Conservation (phyloP, 92 coral and sea anemone species). For the Chrysogorgia sp. region DNA sequence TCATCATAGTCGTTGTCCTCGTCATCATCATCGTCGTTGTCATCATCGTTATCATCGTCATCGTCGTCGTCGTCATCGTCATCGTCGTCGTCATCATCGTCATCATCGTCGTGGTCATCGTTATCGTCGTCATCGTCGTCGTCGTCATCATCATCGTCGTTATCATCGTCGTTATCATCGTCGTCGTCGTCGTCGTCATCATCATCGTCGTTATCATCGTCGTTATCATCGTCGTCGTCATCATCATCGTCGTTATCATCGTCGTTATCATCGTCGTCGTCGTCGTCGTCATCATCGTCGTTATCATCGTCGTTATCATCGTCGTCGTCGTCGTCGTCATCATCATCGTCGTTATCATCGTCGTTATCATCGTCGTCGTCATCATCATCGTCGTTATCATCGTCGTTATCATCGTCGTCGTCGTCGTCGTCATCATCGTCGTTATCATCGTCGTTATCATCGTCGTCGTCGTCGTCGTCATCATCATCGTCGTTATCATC, state of each 20-base stretch:
- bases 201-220: neutral
- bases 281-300: neutral
- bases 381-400: neutral
- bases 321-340: neutral
- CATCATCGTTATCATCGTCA: neutral
- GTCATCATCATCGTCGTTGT: neutral
- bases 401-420: neutral
- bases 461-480: too few relatives aligned
- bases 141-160: neutral
- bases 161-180: neutral
- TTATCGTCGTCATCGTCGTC: neutral
- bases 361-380: neutral
- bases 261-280: neutral
- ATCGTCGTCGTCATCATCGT: too few relatives aligned
- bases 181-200: neutral
- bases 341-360: neutral
- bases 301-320: neutral
- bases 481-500: too few relatives aligned
- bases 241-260: neutral
- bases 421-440: too few relatives aligned
- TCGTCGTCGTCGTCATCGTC: neutral
- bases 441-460: neutral
- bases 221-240: neutral
- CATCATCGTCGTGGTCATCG: neutral
- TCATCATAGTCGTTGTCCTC: conserved; percentile 55